Conservation (phyloP, 2,888 invertebrate species). For the Micoletzkya japonica region DNA sequence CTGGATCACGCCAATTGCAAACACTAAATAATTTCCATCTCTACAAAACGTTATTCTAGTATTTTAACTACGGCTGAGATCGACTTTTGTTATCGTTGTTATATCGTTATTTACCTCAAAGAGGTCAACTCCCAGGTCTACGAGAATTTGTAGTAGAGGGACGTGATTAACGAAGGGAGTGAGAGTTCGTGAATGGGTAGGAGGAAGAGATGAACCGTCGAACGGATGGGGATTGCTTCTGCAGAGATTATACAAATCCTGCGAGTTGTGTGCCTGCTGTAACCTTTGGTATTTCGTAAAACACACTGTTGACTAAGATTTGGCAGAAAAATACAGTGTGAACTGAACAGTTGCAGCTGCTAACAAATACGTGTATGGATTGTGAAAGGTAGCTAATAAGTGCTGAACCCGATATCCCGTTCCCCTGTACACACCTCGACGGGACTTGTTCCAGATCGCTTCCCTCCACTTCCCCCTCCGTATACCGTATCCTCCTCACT, state of each 20-base stretch:
- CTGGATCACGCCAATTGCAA: neutral
- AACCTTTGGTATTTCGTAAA: neutral
- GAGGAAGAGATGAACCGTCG: constrained; percentile 47
- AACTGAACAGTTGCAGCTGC: too few species aligned
- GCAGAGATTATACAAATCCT: neutral
- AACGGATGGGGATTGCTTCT: constrained; percentile 60
- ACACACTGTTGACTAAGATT: too few species aligned
- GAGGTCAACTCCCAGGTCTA: constrained; percentile 59
- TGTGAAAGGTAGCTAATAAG: too few species aligned
- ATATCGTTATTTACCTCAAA: constrained; percentile 42
- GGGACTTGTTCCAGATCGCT: constrained; percentile 42
- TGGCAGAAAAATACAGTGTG: too few species aligned
- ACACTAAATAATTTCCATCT: neutral
- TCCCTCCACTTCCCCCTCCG: constrained; percentile 52
- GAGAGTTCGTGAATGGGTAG: constrained; percentile 52
- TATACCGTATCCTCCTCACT: constrained; percentile 8
- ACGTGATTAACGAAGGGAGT: constrained; percentile 57
- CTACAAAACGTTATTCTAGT: neutral
- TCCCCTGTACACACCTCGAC: neutral
- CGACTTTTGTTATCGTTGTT: neutral
- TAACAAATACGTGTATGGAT: too few species aligned
- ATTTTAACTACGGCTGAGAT: neutral
- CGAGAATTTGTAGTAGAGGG: constrained; percentile 47
- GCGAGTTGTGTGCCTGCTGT: neutral
- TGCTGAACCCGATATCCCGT: too few species aligned